A percentile compares a stretch with the other conserved stretches of the same genome.
phyloP scores from a whole-genome alignment of 2,113 vertebrate species.

The Emberiza fucata region DNA sequence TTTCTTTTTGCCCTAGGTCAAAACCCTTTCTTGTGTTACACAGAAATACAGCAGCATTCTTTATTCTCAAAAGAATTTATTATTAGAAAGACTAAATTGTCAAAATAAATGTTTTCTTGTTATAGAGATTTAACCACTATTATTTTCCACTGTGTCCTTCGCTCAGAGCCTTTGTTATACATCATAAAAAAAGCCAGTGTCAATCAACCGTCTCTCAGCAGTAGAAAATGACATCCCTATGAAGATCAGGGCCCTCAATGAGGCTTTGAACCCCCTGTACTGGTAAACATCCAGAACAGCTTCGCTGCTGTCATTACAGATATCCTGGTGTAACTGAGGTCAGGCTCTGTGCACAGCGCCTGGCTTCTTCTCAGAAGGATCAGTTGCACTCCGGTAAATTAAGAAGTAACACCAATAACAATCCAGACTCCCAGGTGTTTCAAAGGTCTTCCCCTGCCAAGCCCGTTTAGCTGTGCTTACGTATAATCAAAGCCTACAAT shows the following conservation, averaged over 20 bases:
- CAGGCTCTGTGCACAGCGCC: neutral
- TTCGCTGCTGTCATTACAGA: neutral
- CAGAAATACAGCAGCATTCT: neutral
- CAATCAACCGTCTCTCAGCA: neutral
- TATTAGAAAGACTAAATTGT: neutral
- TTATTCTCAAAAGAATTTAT: neutral
- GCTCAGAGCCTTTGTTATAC: neutral
- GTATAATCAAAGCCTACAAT: neutral
- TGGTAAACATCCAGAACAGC: slow-evolving; percentile 4
- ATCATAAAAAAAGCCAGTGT: neutral
- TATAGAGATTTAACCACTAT: neutral
- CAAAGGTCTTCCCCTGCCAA: neutral
- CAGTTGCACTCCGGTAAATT: neutral
- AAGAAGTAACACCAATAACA: neutral
- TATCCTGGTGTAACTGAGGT: neutral
- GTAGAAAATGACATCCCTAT: neutral
- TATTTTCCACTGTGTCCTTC: neutral
- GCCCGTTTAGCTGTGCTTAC: neutral
- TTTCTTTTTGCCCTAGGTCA: neutral
- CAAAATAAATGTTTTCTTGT: neutral
- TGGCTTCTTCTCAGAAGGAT: neutral
- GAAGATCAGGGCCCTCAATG: neutral
- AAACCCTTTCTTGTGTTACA: neutral
- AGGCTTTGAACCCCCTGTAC: neutral
- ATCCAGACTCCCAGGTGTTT: neutral